Conservation (phyloP, 1,140 invertebrate species). For the Colletes gigas region DNA sequence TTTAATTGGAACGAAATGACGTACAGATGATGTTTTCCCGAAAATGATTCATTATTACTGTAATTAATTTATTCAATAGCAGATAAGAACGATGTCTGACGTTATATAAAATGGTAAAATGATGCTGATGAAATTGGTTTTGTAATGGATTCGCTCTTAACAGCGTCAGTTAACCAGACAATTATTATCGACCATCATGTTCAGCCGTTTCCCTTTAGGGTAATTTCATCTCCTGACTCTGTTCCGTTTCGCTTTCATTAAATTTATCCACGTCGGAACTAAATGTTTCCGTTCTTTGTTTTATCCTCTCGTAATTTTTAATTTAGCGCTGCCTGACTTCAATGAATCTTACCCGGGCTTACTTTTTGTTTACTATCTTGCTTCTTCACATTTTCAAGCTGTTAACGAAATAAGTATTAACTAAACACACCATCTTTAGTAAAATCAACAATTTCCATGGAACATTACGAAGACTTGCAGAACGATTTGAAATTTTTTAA, state of each 20-base stretch:
- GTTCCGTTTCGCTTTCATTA: conserved; percentile 1
- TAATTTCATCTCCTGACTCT: neutral
- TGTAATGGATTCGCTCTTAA: neutral
- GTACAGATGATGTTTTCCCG: neutral
- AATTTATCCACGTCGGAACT: neutral
- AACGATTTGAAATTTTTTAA: too few relatives aligned
- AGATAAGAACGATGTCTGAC: neutral
- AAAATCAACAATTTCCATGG: neutral
- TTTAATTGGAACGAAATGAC: too few relatives aligned
- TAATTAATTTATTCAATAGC: neutral
- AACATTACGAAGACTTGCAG: neutral
- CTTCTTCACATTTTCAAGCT: neutral
- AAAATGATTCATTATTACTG: neutral
- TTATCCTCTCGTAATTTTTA: neutral
- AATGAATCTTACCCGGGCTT: neutral
- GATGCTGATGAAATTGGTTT: neutral
- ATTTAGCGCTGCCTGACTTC: neutral
- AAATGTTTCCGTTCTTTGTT: neutral
- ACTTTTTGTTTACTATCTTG: neutral
- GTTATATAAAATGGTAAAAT: neutral
- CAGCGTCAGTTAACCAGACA: too few relatives aligned
- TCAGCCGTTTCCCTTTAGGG: neutral
- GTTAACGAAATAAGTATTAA: neutral
- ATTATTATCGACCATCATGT: neutral
- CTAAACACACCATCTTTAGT: neutral